Base-by-base conservation (phyloP, 2,797 vertebrate species). In the Myotis findleyi region DNA sequence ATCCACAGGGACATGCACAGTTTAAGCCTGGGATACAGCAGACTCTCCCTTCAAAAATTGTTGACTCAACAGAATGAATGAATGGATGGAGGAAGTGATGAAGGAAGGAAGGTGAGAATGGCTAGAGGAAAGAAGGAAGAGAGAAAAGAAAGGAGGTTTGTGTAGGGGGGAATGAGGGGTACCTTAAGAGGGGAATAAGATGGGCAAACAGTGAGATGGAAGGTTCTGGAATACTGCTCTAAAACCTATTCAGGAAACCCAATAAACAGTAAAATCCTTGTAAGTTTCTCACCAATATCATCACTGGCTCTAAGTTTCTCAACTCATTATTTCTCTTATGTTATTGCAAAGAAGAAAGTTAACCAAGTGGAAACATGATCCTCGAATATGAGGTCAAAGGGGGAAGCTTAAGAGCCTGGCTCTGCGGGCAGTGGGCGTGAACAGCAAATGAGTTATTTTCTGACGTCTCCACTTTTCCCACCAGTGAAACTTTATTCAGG, bases 401-500 rank as follows among this genome's bases (percentile, higher is more conserved):
- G 21, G 55, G 30, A 1, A 21, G 66, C 2, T 23, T 49, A 55
- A 47, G 33, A 66, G 88, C 59, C 81, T 72, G 55, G 38, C n/a
- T 87, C 81, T 91, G 23, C 13, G 14, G 53, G 18, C 38, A 89
- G 64, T 86, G 44, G 38, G 47, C 13, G 80, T 80, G 64, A 47
- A 92, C 73, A 75, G 41, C 66, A 4, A 38, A 33, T 18, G 36
- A 33, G 80, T 49, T 81, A 62, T 93, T 85, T n/a, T 5, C 57
- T 81, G 71, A 49, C 16, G 64, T 85, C 49, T 97, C 66, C 92
- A 91, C 51, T 77, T 73, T 96, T 80, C 10, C 8, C 3, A 47
- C n/a, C 23, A 79, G 27, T 8, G 20, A 85, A 87, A 85, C 51
- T 62, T 90, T 38, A 55, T 62, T 84, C 57, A 57, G 27, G 76